Conservation (phyloP, 2,113 vertebrate species). For the Phasianus colchicus region DNA sequence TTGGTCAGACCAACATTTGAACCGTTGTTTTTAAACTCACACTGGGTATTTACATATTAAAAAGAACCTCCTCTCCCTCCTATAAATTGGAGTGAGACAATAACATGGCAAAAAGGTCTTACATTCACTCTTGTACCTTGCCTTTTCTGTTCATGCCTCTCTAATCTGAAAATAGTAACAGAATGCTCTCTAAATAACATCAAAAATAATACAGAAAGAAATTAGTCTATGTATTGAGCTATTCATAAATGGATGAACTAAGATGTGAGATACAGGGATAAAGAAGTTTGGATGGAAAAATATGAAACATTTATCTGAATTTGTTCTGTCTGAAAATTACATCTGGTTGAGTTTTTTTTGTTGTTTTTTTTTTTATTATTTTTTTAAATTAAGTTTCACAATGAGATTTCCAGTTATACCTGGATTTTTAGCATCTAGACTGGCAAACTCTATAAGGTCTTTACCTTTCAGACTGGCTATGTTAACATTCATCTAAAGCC, state of each 20-base stretch:
- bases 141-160: background rate
- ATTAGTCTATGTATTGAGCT: background rate
- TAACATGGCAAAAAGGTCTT: background rate
- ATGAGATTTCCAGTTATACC: slow-evolving; percentile 15
- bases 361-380: background rate
- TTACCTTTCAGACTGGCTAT: background rate
- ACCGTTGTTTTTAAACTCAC: no score
- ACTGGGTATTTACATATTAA: no score
- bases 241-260: background rate
- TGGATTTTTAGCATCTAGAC: slow-evolving; percentile 3
- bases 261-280: background rate
- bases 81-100: no score
- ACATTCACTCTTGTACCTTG: background rate
- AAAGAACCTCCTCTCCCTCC: no score
- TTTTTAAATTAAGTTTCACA: background rate
- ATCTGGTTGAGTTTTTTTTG: background rate
- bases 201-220: background rate
- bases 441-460: background rate
- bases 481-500: background rate
- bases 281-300: background rate
- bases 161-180: background rate
- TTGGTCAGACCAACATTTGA: no score
- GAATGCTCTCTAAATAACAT: background rate
- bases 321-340: background rate
- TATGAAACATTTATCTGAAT: background rate